Percentiles rank a stretch among this genome's conserved stretches.
Conservation (phyloP, 2,113 vertebrate species). For the Oenanthe oenanthe region DNA sequence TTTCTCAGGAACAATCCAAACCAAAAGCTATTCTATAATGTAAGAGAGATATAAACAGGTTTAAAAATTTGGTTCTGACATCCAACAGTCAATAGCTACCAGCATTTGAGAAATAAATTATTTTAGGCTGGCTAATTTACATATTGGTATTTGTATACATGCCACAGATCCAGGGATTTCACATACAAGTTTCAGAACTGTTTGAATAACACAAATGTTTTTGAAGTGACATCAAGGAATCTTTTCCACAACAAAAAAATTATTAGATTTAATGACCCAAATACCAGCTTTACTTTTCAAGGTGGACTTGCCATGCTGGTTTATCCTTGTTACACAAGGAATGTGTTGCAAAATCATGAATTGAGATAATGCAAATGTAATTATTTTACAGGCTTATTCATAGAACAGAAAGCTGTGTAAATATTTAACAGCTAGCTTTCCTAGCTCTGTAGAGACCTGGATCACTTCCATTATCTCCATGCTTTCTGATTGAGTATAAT, state of each 20-base stretch:
- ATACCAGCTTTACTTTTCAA: not conserved
- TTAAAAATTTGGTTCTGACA: not conserved
- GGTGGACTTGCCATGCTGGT: not conserved
- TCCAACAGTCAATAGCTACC: not conserved
- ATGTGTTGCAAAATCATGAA: not conserved
- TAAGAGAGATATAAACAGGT: not conserved
- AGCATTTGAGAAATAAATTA: not conserved
- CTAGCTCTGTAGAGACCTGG: not conserved
- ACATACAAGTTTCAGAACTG: not conserved
- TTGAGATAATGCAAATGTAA: not conserved
- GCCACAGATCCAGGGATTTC: not conserved
- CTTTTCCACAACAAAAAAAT: not conserved
- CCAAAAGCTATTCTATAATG: not conserved
- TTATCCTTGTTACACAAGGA: not conserved
- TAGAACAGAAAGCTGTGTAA: not conserved
- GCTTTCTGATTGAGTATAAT: not conserved
- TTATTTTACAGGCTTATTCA: not conserved
- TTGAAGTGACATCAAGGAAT: not conserved
- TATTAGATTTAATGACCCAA: not conserved
- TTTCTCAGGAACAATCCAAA: not conserved
- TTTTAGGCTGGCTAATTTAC: not conserved
- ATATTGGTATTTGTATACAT: not conserved
- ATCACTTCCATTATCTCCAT: not conserved
- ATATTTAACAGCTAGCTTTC: not conserved
- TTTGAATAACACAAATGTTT: not conserved